These are phyloP conservation scores for Nasua narica DNA, from an alignment of 2,797 vertebrate species.

Conservation along the genomic window DNA sequence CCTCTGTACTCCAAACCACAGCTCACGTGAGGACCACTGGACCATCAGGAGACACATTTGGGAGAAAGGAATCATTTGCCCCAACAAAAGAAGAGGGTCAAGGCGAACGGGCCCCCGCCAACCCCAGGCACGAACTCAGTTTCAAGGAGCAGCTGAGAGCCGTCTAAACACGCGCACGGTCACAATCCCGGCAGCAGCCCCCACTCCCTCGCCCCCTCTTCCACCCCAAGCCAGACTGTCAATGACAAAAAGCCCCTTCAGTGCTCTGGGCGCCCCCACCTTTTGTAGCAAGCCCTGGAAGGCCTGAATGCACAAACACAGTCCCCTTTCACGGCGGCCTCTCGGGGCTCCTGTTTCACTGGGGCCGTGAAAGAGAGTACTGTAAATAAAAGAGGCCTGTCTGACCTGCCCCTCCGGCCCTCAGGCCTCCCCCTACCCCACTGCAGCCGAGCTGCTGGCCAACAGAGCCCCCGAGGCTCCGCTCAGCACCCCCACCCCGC, in stretches of 20 bases:
- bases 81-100: accelerated
- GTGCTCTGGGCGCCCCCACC: conserved; percentile 70
- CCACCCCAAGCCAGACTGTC: conserved; percentile 57
- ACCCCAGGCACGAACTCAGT: background rate
- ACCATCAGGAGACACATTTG: background rate
- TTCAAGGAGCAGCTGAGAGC: background rate
- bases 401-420: conserved; percentile 84
- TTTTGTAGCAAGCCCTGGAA: conserved; percentile 87
- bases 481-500: conserved; percentile 72
- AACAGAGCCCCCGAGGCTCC: conserved; percentile 78
- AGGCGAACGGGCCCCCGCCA: accelerated
- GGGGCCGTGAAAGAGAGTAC: conserved; percentile 89
- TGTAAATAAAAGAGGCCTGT: conserved; percentile 90
- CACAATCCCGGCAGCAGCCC: background rate
- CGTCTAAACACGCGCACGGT: background rate
- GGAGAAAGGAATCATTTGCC: background rate
- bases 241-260: conserved; percentile 78
- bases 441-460: conserved; percentile 85
- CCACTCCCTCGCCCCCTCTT: background rate
- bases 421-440: conserved; percentile 85
- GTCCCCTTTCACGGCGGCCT: conserved; percentile 85
- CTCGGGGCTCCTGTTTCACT: conserved; percentile 87
- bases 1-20: background rate
- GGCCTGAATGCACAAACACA: conserved; percentile 94
- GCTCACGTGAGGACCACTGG: background rate